Evolutionary conservation across 2,797 vertebrate genomes (phyloP).

Genomic region (Eurystomus glaucurus): DNA sequence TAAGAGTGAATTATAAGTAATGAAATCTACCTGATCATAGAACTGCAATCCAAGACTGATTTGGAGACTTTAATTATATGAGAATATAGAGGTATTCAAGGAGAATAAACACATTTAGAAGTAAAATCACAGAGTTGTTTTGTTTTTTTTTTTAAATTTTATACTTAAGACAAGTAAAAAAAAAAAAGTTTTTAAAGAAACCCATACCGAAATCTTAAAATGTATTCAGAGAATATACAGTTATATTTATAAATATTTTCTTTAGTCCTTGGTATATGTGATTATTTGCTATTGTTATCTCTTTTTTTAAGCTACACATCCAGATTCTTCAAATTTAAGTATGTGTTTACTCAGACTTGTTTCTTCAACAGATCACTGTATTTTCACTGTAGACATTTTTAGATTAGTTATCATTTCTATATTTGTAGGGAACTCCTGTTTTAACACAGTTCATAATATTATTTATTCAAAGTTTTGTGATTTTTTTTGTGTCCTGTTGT

Average conservation of each 20-base stretch:
- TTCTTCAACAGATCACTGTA: background rate
- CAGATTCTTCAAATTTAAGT: background rate
- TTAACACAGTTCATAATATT: background rate
- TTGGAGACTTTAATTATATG: background rate
- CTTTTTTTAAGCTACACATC: background rate
- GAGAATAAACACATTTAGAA: background rate
- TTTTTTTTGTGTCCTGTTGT: background rate
- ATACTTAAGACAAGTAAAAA: background rate
- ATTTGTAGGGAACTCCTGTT: background rate
- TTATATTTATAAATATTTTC: too few relatives aligned
- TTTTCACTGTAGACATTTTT: background rate
- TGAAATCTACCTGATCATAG: background rate
- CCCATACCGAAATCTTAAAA: too few relatives aligned
- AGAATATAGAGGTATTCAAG: background rate
- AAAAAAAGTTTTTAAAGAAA: background rate
- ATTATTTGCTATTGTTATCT: background rate
- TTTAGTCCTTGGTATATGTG: background rate
- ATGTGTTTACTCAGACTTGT: background rate
- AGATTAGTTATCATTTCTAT: background rate
- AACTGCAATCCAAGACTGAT: background rate
- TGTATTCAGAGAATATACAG: too few relatives aligned
- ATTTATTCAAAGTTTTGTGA: background rate
- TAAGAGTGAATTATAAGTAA: background rate
- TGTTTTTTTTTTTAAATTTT: background rate
- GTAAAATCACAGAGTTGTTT: background rate